Percentiles rank a stretch among this genome's conserved stretches.
phyloP scores from a whole-genome alignment of 2,113 vertebrate species.

The Verasper variegatus region DNA sequence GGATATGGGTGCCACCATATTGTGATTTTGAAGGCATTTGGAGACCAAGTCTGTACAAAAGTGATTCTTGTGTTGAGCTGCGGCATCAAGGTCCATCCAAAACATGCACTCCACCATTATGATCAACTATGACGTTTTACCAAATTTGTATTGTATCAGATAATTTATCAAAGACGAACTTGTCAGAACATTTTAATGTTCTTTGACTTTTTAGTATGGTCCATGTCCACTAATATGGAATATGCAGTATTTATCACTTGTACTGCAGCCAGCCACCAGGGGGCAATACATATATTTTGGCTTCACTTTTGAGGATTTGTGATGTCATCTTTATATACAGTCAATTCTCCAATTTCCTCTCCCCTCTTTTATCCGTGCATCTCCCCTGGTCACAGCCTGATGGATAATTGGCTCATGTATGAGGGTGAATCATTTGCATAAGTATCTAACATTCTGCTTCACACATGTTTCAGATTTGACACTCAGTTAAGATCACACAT shows the following conservation, averaged over 20 bases:
- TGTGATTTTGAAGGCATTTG: no score
- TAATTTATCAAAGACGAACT: no score
- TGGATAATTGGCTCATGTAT: conserved; percentile 44
- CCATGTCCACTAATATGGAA: no score
- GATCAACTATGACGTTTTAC: no score
- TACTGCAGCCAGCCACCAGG: background rate
- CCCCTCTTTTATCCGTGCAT: background rate
- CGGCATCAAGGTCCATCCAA: no score
- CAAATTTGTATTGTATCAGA: no score
- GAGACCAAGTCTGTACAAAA: no score
- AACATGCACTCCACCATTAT: no score
- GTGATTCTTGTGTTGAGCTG: no score
- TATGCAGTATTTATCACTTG: background rate
- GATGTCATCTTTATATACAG: background rate
- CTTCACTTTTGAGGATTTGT: background rate
- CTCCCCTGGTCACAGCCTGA: conserved; percentile 12
- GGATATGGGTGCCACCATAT: no score
- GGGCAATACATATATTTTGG: background rate
- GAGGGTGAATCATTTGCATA: conserved; percentile 36
- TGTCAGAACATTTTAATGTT: no score
- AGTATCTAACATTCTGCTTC: conserved; percentile 40
- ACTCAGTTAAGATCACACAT: conserved; percentile 23
- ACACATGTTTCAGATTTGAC: background rate
- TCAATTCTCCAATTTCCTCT: background rate
- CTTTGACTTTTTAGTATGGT: no score